Conservation (phyloP, 2,797 vertebrate genomes). For the Micropoecilia bifurca region DNA sequence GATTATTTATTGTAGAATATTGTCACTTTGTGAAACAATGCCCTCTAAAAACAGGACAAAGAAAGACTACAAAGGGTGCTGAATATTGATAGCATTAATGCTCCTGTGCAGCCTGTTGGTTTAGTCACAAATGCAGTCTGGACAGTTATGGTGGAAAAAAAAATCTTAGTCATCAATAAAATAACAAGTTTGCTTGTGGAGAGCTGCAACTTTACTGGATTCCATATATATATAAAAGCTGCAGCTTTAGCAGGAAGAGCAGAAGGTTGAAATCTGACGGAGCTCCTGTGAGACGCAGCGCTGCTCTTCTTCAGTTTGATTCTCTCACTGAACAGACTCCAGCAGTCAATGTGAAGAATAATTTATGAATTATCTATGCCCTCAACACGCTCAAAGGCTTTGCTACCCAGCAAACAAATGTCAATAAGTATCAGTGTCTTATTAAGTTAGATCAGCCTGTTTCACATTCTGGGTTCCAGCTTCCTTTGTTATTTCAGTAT, state of each 20-base stretch:
- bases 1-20: background rate
- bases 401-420: background rate
- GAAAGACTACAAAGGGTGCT: background rate
- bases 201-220: background rate
- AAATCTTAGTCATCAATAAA: background rate
- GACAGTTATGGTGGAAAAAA: background rate
- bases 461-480: background rate
- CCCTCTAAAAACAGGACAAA: background rate
- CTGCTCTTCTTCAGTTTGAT: background rate
- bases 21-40: background rate
- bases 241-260: background rate
- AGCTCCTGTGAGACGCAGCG: background rate
- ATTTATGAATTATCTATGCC: background rate
- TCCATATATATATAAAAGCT: background rate
- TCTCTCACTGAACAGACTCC: background rate
- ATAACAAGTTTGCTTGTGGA: background rate
- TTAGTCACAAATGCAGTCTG: background rate
- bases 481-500: background rate
- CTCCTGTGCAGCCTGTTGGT: background rate
- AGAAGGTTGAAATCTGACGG: background rate
- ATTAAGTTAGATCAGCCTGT: background rate
- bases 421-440: background rate
- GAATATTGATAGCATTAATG: background rate
- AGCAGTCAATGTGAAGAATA: background rate
- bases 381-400: background rate